Base-by-base conservation (phyloP, 2,888 invertebrate genomes). In the Criorhina ranunculi region DNA sequence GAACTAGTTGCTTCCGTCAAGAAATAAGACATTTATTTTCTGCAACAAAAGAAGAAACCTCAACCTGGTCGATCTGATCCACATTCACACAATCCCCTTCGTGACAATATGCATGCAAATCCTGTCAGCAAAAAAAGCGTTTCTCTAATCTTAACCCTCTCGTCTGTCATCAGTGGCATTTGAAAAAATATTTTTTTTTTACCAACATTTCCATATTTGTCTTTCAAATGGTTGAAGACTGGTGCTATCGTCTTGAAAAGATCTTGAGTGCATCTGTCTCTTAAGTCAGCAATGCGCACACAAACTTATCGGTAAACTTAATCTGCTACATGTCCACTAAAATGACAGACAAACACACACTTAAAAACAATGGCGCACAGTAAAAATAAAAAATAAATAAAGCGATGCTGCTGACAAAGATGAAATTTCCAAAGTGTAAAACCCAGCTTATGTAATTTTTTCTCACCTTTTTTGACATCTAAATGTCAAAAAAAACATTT, bases 341-440 rank as follows among this genome's bases (percentile, higher is more conserved):
- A 35, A 42, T 31, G 60, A 42, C 53, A 33, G 11, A 64, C 53
- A 73, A 29, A 8, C 12, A 9, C 51, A 40, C 5, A 51, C 19
- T n/a, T n/a, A n/a, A n/a, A n/a, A 35, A 66, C 15, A 29, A 55
- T 44, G n/a, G 29, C 40, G 29, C 5, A 33, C 29, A 29, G 15
- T 40, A 6, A 7, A 8, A 60, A 35, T 9, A 51, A 78, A 55
- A 44, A 17, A 24, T n/a, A 55, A 62, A 17, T 15, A 51, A 55
- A 53, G 17, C 17, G 33, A 24, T 29, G 33, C 5, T 8, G 5
- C 11, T 60, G 19, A 33, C 35, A 60, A 55, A 78, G 60, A 55
- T 62, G 70, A 70, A 60, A 70, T 29, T 60, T 53, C 11, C n/a
- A n/a, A n/a, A n/a, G n/a, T n/a, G n/a, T n/a, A n/a, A 53, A 51